phyloP scores from a whole-genome alignment of 2,113 vertebrate genomes.

The Zosterops japonicus region DNA sequence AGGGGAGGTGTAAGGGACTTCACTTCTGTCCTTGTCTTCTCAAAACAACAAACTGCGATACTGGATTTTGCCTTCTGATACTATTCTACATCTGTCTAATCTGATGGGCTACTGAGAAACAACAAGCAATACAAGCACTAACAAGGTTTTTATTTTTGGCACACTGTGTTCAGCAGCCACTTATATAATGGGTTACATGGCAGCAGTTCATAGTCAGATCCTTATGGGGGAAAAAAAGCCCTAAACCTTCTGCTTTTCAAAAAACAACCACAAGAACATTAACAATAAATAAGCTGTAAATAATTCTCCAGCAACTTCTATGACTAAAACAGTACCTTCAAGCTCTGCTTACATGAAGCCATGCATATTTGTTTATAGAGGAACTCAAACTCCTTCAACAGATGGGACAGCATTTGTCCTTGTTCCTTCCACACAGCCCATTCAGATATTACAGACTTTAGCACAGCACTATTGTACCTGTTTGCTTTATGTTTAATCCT shows the following conservation, averaged over 20 bases:
- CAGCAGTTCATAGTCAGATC: background rate
- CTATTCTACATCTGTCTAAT: background rate
- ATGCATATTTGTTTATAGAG: background rate
- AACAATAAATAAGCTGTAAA: background rate
- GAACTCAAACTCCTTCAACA: background rate
- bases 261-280: background rate
- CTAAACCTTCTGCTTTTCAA: background rate
- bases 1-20: background rate
- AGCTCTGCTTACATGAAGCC: background rate
- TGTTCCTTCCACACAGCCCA: background rate
- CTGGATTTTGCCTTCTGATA: background rate
- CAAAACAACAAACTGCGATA: background rate
- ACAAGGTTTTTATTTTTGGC: conserved; percentile 25
- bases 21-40: background rate
- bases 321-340: background rate
- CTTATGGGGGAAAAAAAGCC: background rate
- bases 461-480: background rate
- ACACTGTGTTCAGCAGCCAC: background rate
- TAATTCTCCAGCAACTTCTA: background rate
- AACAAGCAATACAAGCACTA: background rate
- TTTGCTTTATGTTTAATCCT: background rate
- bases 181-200: background rate
- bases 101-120: background rate
- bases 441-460: background rate
- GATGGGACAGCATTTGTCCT: background rate